phyloP scores from a whole-genome alignment of 1,140 invertebrate species.

The Drosophila equinoxialis region DNA sequence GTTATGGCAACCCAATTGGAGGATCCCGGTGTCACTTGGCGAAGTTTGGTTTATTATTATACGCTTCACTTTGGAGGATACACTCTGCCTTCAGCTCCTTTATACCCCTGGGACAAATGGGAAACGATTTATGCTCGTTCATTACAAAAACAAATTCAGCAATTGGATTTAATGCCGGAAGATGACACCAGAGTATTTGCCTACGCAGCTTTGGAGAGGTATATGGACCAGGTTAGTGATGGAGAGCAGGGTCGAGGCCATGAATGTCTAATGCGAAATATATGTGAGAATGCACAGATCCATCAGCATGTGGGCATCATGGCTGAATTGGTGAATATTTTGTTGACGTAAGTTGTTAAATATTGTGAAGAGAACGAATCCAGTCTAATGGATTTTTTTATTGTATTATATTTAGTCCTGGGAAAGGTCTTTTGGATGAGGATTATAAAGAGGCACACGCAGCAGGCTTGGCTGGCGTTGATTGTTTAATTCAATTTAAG shows the following conservation, averaged over 20 bases:
- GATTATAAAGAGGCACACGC: slow-evolving; percentile 53
- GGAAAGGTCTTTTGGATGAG: slow-evolving; percentile 48
- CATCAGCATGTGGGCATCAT: slow-evolving; percentile 71
- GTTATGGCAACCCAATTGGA: slow-evolving; percentile 56
- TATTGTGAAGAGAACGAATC: background rate
- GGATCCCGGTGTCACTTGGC: slow-evolving; percentile 64
- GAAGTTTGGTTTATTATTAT: slow-evolving; percentile 66
- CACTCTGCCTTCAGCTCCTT: slow-evolving; percentile 59
- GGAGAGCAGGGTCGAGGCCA: slow-evolving; percentile 33
- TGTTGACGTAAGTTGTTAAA: slow-evolving; percentile 65
- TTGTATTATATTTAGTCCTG: slow-evolving; percentile 47
- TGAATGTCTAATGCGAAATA: slow-evolving; percentile 66
- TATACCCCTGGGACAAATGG: slow-evolving; percentile 80
- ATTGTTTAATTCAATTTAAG: slow-evolving; percentile 52
- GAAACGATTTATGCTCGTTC: slow-evolving; percentile 65
- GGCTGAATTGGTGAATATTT: slow-evolving; percentile 65
- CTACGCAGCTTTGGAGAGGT: slow-evolving; percentile 65
- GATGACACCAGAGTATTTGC: slow-evolving; percentile 71
- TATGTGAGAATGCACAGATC: slow-evolving; percentile 81
- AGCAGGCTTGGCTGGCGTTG: slow-evolving; percentile 60
- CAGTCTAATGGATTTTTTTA: slow-evolving; percentile 11
- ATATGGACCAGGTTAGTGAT: slow-evolving; percentile 61
- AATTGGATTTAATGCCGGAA: slow-evolving; percentile 46
- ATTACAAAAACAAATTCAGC: slow-evolving; percentile 44
- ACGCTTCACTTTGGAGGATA: slow-evolving; percentile 68